phyloP scores from a whole-genome alignment of 1,140 invertebrate species.

The Caerostris extrusa region DNA sequence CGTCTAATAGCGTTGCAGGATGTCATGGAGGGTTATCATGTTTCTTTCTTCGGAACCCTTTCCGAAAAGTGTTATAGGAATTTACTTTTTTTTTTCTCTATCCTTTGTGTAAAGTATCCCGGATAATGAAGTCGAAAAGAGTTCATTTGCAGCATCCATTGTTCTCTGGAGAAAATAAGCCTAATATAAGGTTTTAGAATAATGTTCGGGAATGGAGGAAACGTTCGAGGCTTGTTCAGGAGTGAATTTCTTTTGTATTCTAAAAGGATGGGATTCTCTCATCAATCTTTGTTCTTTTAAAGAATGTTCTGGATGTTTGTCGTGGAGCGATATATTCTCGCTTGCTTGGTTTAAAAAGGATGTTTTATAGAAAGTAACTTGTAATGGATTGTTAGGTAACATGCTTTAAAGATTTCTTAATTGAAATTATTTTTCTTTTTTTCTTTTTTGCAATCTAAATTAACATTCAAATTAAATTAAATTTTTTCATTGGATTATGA shows the following conservation, averaged over 20 bases:
- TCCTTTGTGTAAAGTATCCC: slow-evolving; percentile 15
- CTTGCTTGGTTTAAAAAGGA: neutral
- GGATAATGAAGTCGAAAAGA: slow-evolving; percentile 46
- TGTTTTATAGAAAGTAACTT: neutral
- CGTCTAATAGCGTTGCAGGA: neutral
- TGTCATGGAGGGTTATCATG: neutral
- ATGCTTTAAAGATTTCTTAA: no score
- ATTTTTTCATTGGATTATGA: no score
- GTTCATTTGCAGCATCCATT: neutral
- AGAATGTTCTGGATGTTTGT: neutral
- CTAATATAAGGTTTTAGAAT: slow-evolving; percentile 19
- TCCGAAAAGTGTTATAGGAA: neutral
- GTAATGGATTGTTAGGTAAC: neutral
- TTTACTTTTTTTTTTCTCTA: neutral
- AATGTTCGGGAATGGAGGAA: neutral
- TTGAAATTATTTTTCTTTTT: no score
- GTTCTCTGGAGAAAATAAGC: neutral
- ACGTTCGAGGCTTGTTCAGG: neutral
- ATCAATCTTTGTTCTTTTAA: neutral
- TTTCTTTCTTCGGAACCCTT: neutral
- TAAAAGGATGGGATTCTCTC: neutral
- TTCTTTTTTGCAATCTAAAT: no score
- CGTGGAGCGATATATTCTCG: neutral
- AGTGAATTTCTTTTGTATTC: neutral
- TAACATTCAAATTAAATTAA: no score